Conservation (phyloP, 2,113 vertebrate genomes). For the Puma concolor region DNA sequence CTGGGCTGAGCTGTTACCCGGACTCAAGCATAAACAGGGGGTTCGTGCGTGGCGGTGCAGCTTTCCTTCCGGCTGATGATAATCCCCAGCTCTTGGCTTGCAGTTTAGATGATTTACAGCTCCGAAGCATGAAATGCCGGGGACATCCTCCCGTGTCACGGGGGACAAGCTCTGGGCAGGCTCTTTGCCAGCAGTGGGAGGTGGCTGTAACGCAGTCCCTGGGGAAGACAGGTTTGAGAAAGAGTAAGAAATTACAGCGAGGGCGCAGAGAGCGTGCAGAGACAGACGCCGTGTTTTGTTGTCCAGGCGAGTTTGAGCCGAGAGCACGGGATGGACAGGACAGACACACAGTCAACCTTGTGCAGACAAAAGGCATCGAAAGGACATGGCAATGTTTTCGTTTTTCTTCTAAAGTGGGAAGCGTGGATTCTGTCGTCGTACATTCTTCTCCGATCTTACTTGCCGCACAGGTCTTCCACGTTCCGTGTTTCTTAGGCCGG, state of each 20-base stretch:
- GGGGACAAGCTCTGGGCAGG: background rate
- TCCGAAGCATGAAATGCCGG: background rate
- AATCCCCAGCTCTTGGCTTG: background rate
- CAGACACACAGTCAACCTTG: rapidly evolving
- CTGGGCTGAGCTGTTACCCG: background rate
- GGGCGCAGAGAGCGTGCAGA: background rate
- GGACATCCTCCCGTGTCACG: background rate
- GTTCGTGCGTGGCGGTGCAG: rapidly evolving
- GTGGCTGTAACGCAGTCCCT: rapidly evolving
- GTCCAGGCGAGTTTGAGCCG: background rate
- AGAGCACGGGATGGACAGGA: background rate
- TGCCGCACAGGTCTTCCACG: background rate
- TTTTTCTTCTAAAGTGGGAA: background rate
- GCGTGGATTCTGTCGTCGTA: too few species aligned
- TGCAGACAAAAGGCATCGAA: rapidly evolving
- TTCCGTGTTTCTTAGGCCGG: too few species aligned
- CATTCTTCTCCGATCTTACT: too few species aligned
- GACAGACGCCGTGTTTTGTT: rapidly evolving
- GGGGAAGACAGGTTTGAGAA: background rate
- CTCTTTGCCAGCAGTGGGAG: background rate
- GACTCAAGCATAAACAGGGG: too few species aligned
- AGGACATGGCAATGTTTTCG: rapidly evolving
- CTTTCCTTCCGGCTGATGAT: background rate
- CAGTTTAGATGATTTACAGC: background rate
- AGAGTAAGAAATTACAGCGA: background rate